phyloP scores from a whole-genome alignment of 2,113 vertebrate genomes.

The Petromus typicus region DNA sequence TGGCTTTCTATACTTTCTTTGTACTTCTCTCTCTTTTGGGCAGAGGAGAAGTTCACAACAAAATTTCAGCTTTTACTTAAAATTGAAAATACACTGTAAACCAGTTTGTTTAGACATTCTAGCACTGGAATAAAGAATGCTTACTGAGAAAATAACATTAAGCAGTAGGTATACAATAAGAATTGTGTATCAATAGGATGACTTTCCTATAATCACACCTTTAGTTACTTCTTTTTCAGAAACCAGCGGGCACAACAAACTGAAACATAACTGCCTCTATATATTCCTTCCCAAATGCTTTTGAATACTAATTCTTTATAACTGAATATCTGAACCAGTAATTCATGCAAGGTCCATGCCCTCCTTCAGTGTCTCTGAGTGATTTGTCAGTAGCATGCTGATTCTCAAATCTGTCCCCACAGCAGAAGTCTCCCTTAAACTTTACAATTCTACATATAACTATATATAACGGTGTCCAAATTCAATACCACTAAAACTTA shows the following conservation, averaged over 20 bases:
- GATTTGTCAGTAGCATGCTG: neutral
- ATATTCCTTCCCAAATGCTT: neutral
- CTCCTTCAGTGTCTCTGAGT: neutral
- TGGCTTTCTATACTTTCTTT: neutral
- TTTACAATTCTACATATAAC: neutral
- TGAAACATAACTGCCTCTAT: neutral
- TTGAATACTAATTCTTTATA: neutral
- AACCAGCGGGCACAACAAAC: neutral
- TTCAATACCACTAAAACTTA: neutral
- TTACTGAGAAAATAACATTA: neutral
- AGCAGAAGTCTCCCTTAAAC: neutral
- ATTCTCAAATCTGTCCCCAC: neutral
- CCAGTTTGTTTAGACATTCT: neutral
- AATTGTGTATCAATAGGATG: neutral
- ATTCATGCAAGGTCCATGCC: neutral
- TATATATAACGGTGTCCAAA: neutral
- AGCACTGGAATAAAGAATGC: neutral
- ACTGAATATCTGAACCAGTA: neutral
- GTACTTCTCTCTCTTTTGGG: neutral
- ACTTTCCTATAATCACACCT: neutral
- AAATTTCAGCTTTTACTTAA: neutral
- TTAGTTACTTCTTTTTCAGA: constrained; percentile 15
- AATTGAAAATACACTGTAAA: neutral
- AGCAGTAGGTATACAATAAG: neutral
- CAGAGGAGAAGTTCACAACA: neutral